Conservation (phyloP, 2,797 vertebrate genomes). For the Meda fulgida region DNA sequence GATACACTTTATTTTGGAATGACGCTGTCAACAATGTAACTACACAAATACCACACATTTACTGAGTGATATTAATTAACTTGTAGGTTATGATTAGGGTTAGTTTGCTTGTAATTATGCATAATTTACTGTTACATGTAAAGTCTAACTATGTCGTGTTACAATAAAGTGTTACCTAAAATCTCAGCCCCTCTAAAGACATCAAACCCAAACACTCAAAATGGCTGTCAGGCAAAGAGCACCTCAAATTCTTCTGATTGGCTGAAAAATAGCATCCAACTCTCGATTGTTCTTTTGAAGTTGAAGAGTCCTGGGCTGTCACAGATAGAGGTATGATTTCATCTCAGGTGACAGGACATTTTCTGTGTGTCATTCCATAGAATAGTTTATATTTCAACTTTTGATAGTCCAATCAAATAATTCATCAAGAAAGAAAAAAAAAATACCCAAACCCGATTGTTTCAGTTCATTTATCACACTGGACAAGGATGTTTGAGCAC, state of each 20-base stretch:
- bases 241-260: not conserved
- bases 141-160: not conserved
- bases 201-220: conserved; percentile 31
- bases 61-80: not conserved
- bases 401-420: not conserved
- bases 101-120: not conserved
- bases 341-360: no score
- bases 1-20: not conserved
- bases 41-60: no score
- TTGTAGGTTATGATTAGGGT: not conserved
- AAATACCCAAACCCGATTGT: not conserved
- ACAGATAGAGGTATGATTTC: not conserved
- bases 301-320: not conserved
- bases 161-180: not conserved
- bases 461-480: not conserved
- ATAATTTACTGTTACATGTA: not conserved
- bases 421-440: not conserved
- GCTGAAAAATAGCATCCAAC: not conserved
- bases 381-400: not conserved
- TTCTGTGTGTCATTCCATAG: not conserved
- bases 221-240: not conserved
- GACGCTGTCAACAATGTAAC: not conserved
- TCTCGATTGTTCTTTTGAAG: not conserved
- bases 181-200: conserved; percentile 42
- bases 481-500: not conserved